Evolutionary conservation across 2,888 invertebrate species (phyloP).

Genomic region (Leptopilina syphax): DNA sequence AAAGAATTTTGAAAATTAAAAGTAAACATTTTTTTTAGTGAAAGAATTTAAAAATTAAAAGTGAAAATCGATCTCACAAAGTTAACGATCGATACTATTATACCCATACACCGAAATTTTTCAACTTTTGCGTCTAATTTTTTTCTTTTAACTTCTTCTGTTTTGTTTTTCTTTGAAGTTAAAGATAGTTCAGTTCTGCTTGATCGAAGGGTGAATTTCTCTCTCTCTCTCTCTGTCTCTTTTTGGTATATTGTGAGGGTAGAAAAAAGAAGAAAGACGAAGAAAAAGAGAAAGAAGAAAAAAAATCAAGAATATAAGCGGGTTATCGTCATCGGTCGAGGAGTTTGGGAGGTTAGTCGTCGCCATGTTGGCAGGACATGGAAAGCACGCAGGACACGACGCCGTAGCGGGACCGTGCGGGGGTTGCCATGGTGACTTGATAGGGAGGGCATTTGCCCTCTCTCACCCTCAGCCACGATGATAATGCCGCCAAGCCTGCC

Average conservation of each 20-base stretch:
- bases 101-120: too few relatives aligned
- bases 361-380: slow-evolving; percentile 73
- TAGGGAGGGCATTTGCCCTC: slow-evolving; percentile 73
- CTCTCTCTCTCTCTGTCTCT: slow-evolving; percentile 2
- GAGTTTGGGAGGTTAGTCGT: slow-evolving; percentile 70
- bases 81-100: too few relatives aligned
- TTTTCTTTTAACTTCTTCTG: too few relatives aligned
- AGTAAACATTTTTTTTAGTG: too few relatives aligned
- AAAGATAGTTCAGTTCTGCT: too few relatives aligned
- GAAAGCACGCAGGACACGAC: slow-evolving; percentile 71
- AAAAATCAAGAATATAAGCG: slow-evolving; percentile 54
- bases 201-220: slow-evolving; percentile 44
- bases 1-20: too few relatives aligned
- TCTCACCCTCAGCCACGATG: slow-evolving; percentile 72
- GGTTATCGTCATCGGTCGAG: slow-evolving; percentile 62
- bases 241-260: slow-evolving; percentile 44
- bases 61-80: too few relatives aligned
- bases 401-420: slow-evolving; percentile 70
- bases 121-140: too few relatives aligned
- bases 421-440: slow-evolving; percentile 76
- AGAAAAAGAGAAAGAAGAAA: slow-evolving; percentile 48
- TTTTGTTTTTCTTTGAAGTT: background rate
- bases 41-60: too few relatives aligned
- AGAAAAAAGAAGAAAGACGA: slow-evolving; percentile 33
- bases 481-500: slow-evolving; percentile 71